Evolutionary conservation across 2,888 invertebrate genomes (phyloP).

Genomic region (Myathropa florea): DNA sequence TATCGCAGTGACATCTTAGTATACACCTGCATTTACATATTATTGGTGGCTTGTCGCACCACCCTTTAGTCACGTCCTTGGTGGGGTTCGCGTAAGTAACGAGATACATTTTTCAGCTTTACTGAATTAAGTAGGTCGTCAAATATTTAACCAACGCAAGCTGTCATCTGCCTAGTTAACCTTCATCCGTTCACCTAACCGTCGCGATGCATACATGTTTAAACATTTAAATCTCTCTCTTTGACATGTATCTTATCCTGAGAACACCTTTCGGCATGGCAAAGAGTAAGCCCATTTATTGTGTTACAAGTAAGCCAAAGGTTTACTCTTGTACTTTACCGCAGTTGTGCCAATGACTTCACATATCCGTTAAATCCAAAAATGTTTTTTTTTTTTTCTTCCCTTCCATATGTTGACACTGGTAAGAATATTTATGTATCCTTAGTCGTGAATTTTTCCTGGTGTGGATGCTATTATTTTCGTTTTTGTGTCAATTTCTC

Average conservation of each 20-base stretch:
- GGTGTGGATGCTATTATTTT: conserved; percentile 10
- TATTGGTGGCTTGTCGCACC: neutral
- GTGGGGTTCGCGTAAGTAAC: neutral
- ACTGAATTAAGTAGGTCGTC: conserved; percentile 55
- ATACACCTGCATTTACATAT: neutral
- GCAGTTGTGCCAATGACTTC: conserved; percentile 49
- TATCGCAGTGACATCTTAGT: neutral
- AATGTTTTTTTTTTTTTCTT: neutral
- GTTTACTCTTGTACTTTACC: conserved; percentile 30
- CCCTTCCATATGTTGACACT: conserved; percentile 7
- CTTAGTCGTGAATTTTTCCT: neutral
- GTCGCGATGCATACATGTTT: conserved; percentile 13
- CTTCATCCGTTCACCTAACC: conserved; percentile 26
- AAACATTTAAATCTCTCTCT: conserved; percentile 35
- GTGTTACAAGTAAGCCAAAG: conserved; percentile 36
- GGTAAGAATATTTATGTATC: conserved; percentile 14
- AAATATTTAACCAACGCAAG: conserved; percentile 43
- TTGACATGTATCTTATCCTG: conserved; percentile 32
- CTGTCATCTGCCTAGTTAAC: conserved; percentile 41
- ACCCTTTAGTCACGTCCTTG: conserved; percentile 10
- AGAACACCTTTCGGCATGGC: conserved; percentile 31
- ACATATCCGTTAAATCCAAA: conserved; percentile 24
- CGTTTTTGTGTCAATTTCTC: conserved; percentile 15
- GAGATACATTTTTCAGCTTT: conserved; percentile 18
- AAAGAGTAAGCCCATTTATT: conserved; percentile 40